These are phyloP conservation scores for Trichogramma dendrolimi DNA, from an alignment of 2,888 invertebrate genomes.

Conservation along the genomic window DNA sequence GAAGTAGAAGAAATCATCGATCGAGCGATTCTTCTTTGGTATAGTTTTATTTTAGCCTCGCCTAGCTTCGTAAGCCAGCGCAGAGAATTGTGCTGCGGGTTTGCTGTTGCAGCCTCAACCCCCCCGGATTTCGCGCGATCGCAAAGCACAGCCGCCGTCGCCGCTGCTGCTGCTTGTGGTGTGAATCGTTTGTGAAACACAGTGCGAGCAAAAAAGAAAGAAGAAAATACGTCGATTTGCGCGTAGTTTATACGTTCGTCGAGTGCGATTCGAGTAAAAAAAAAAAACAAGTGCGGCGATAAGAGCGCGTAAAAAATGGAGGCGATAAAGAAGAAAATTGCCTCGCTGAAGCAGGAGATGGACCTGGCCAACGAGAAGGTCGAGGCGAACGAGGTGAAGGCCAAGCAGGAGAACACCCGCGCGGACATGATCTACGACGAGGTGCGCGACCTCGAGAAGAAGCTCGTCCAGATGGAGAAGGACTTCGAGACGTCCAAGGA, in stretches of 20 bases:
- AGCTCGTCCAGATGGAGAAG: constrained; percentile 86
- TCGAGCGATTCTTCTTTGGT: constrained; percentile 35
- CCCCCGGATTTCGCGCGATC: too few relatives aligned
- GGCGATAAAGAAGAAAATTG: constrained; percentile 74
- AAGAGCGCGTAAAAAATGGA: constrained; percentile 55
- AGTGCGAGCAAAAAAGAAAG: neutral
- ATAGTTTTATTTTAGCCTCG: constrained; percentile 50
- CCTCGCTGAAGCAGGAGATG: constrained; percentile 69
- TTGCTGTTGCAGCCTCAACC: too few relatives aligned
- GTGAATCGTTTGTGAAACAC: neutral
- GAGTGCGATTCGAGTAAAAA: neutral
- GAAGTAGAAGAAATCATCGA: too few relatives aligned
- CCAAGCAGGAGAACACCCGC: constrained; percentile 55
- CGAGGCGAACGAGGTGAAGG: constrained; percentile 62
- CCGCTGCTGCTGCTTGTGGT: neutral
- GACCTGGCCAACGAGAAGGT: constrained; percentile 66
- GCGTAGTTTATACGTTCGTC: too few relatives aligned
- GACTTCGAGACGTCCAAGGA: constrained; percentile 87
- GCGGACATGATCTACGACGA: constrained; percentile 75
- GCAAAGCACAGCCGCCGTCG: too few relatives aligned
- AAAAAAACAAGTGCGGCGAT: neutral
- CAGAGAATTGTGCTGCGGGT: too few relatives aligned
- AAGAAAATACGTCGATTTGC: neutral
- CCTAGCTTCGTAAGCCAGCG: too few relatives aligned
- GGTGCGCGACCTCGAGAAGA: constrained; percentile 91